Evolutionary conservation across 2,797 vertebrate genomes (phyloP), one percentile per base, ranked within the genome.

Genomic region (Apodemus agrarius): DNA sequence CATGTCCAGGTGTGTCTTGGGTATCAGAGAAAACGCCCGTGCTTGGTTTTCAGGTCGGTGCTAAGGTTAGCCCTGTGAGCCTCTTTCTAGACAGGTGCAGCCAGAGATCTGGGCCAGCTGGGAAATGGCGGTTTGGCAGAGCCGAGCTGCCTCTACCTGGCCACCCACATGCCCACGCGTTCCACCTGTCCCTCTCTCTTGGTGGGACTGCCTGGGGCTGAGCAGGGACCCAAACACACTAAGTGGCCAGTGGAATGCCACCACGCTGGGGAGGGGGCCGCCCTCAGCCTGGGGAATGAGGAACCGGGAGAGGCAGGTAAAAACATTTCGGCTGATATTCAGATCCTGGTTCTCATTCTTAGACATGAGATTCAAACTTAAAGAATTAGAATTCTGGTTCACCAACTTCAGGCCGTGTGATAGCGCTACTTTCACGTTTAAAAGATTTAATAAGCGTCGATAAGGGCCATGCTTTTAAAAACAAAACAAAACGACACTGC

Each of bases 1-100:
- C 0, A 21, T n/a, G 46, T 0, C 0, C 1, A 4, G 0, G 11
- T 0, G 17, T 1, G 43, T 31, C 13, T 19, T 29, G 5, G 0
- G 10, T 1, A 49, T 8, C 74, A 14, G 81, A 65, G 37, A 49
- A 19, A 0, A 37, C 0, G 14, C 37, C 74, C 7, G 19, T 2
- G 22, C 0, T 4, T 67, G 74, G 74, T 16, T 65, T 31, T 57
- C 10, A 1, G 78, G 74, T 46, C 43, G 52, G 22, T 26, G 67
- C 13, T 19, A 40, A 79, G 31, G 4, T 1, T 0, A 79, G 37
- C 52, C 16, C 14, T 31, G 21, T 49, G 49, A 78, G 29, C 29
- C 17, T 29, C 7, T 9, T 0, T 0, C 16, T 49, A 19, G 3
- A 22, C 0, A 3, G 59, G 8, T 0, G 0, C 0, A 19, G 80